Conservation (phyloP, 2,113 vertebrate species). For the Oenanthe melanoleuca region DNA sequence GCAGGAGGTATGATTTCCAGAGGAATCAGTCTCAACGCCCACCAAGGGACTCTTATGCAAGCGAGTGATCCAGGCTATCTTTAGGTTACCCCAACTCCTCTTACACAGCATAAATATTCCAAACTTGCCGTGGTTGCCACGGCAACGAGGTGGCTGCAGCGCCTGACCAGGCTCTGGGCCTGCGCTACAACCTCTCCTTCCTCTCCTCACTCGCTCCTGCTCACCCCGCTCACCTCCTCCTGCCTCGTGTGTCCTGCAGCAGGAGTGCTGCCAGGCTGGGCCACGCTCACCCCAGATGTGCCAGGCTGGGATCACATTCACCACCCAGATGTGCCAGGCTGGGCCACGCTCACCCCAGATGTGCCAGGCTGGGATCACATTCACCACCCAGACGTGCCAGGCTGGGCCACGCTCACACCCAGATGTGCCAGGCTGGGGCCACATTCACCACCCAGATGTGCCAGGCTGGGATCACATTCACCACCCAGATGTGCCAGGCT, state of each 20-base stretch:
- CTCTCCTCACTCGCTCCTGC: background rate
- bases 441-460: too few relatives aligned
- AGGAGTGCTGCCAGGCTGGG: background rate
- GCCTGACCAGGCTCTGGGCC: background rate
- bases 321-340: too few relatives aligned
- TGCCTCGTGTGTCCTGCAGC: background rate
- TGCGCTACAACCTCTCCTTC: background rate
- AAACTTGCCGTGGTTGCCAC: background rate
- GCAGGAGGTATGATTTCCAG: background rate
- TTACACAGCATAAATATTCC: background rate
- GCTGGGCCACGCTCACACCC: too few relatives aligned
- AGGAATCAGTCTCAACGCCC: background rate
- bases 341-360: too few relatives aligned
- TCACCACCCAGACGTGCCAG: too few relatives aligned
- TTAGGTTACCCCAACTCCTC: constrained; percentile 21
- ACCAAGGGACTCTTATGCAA: background rate
- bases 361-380: too few relatives aligned
- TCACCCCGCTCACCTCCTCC: background rate
- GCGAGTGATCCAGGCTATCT: background rate
- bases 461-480: too few relatives aligned
- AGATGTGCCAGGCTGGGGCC: too few relatives aligned
- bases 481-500: too few relatives aligned
- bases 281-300: background rate
- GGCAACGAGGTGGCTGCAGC: background rate
- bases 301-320: background rate